Evolutionary conservation across 2,888 invertebrate species (phyloP).

Genomic region (Andrena hattorfiana): DNA sequence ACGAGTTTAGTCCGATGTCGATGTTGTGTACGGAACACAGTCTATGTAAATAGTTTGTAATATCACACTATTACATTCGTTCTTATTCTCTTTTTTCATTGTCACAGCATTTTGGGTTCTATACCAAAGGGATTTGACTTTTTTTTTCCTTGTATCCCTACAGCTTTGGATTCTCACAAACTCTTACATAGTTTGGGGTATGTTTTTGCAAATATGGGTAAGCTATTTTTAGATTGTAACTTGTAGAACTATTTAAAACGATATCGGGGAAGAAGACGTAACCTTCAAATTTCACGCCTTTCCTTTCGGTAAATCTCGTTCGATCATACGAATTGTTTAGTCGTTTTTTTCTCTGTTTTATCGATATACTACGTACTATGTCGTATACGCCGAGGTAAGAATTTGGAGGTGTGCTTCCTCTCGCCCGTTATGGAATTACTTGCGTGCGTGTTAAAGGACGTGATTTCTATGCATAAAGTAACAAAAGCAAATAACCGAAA

Average conservation of each 20-base stretch:
- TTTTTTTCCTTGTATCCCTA: constrained; percentile 68
- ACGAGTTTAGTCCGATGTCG: constrained; percentile 66
- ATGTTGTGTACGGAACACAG: constrained; percentile 63
- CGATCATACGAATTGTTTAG: neutral
- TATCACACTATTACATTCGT: constrained; percentile 58
- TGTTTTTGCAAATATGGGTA: constrained; percentile 77
- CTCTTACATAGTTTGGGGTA: constrained; percentile 73
- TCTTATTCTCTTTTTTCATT: constrained; percentile 53
- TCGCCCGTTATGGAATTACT: constrained; percentile 58
- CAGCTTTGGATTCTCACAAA: constrained; percentile 78
- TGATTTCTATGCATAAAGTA: constrained; percentile 64
- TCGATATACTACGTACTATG: neutral
- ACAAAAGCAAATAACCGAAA: constrained; percentile 64
- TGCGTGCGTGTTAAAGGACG: constrained; percentile 55
- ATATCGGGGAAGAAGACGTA: constrained; percentile 72
- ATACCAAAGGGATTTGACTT: constrained; percentile 55
- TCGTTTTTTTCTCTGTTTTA: neutral
- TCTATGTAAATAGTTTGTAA: constrained; percentile 77
- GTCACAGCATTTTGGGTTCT: constrained; percentile 58
- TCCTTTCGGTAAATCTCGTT: neutral
- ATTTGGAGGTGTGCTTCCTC: constrained; percentile 73
- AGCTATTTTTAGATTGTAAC: constrained; percentile 74
- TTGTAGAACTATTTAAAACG: constrained; percentile 63
- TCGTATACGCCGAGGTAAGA: constrained; percentile 21
- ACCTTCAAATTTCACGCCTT: constrained; percentile 68